These are phyloP conservation scores for Tachyglossus aculeatus DNA, from an alignment of 2,797 vertebrate genomes.

Conservation along the genomic window DNA sequence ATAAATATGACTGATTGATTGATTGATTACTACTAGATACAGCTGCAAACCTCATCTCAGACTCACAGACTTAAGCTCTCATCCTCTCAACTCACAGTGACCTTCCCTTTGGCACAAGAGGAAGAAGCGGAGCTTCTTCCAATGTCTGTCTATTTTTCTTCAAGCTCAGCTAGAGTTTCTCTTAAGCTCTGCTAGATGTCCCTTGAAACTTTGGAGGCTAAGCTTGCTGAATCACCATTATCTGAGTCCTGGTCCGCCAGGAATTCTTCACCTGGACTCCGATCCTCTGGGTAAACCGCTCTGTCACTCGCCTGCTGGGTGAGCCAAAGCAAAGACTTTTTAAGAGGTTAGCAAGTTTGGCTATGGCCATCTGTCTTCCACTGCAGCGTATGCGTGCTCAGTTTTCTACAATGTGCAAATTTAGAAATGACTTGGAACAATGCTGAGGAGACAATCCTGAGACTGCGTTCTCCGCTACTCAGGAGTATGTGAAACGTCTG, in stretches of 20 bases:
- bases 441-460: constrained; percentile 37
- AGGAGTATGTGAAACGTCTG: neutral
- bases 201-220: neutral
- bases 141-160: neutral
- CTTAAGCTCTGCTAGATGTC: neutral
- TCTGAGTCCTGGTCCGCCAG: neutral
- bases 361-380: constrained; percentile 53
- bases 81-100: neutral
- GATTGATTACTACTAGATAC: no score
- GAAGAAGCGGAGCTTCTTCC: neutral
- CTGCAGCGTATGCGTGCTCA: neutral
- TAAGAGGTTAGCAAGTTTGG: constrained; percentile 61
- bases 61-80: neutral
- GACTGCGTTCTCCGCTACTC: neutral
- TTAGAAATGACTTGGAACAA: constrained; percentile 46
- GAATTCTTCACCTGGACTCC: constrained; percentile 50
- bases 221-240: constrained; percentile 34
- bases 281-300: constrained; percentile 42
- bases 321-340: constrained; percentile 57
- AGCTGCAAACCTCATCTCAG: no score
- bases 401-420: constrained; percentile 57
- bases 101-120: neutral
- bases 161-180: neutral
- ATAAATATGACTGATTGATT: no score
- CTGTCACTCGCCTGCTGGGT: constrained; percentile 55